Evolutionary conservation across 2,888 invertebrate species (phyloP).

Genomic region (Drosophila planitibia): DNA sequence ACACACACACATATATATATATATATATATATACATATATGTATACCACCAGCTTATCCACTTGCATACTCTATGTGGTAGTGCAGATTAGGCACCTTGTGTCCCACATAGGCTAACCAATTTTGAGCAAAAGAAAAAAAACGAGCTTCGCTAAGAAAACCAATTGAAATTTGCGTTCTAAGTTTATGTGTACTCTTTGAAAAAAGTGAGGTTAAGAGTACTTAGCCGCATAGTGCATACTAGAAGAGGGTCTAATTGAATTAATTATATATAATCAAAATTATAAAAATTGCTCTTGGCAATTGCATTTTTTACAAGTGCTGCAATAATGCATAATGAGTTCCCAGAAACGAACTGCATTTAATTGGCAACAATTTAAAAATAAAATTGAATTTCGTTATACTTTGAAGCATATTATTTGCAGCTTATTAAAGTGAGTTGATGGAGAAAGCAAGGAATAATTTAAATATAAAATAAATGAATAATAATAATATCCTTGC

Average conservation of each 20-base stretch:
- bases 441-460: not conserved
- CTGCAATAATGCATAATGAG: not conserved
- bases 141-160: not conserved
- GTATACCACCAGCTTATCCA: not conserved
- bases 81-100: constrained; percentile 15
- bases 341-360: not conserved
- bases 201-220: constrained; percentile 5
- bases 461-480: not conserved
- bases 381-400: not conserved
- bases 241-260: not conserved
- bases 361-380: not conserved
- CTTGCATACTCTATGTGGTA: not conserved
- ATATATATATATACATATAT: not conserved
- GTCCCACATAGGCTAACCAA: not conserved
- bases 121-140: not conserved
- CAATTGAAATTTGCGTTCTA: constrained; percentile 9
- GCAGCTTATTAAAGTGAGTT: not conserved
- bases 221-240: not conserved
- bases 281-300: not conserved
- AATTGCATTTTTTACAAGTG: not conserved
- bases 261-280: not conserved
- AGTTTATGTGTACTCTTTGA: not conserved
- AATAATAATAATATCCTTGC: not conserved
- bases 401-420: not conserved
- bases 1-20: not conserved